These are phyloP conservation scores for Prosopocoilus inquinatus DNA, from an alignment of 2,888 invertebrate genomes.

Conservation along the genomic window DNA sequence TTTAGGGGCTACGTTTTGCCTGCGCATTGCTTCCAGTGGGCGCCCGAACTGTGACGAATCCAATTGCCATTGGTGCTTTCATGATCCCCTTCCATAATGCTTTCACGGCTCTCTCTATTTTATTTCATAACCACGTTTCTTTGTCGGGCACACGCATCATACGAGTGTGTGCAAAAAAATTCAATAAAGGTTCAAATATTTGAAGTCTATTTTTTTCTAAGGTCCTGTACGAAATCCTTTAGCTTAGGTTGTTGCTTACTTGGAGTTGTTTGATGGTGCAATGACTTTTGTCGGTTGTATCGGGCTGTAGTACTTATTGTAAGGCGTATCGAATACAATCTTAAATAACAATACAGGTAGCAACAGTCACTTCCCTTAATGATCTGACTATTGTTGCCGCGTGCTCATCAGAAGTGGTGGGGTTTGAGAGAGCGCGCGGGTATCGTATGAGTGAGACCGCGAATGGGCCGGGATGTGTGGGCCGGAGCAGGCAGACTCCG, in stretches of 20 bases:
- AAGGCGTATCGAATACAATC: conserved; percentile 19
- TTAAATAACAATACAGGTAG: conserved; percentile 46
- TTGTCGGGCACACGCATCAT: conserved; percentile 8
- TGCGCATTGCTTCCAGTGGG: conserved; percentile 50
- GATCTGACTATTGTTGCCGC: conserved; percentile 46
- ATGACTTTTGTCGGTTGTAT: background rate
- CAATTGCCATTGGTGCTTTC: conserved; percentile 61
- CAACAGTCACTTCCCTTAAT: conserved; percentile 47
- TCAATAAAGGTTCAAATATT: background rate
- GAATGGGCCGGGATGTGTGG: conserved; percentile 49
- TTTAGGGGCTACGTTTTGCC: conserved; percentile 47
- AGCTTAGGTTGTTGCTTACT: background rate
- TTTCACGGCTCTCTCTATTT: conserved; percentile 20
- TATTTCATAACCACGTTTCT: conserved; percentile 10
- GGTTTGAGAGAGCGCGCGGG: conserved; percentile 41
- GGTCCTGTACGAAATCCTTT: background rate
- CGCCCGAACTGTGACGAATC: conserved; percentile 58
- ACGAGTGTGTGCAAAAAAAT: conserved; percentile 3
- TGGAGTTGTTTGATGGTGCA: background rate
- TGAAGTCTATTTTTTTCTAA: conserved; percentile 2
- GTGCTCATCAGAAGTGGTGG: conserved; percentile 33
- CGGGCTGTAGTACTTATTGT: conserved; percentile 2
- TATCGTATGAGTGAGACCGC: conserved; percentile 43
- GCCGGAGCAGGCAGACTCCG: conserved; percentile 57
- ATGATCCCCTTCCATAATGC: conserved; percentile 48